Conservation (phyloP, 1,140 invertebrate species). For the Ctenoplectra terminalis region DNA sequence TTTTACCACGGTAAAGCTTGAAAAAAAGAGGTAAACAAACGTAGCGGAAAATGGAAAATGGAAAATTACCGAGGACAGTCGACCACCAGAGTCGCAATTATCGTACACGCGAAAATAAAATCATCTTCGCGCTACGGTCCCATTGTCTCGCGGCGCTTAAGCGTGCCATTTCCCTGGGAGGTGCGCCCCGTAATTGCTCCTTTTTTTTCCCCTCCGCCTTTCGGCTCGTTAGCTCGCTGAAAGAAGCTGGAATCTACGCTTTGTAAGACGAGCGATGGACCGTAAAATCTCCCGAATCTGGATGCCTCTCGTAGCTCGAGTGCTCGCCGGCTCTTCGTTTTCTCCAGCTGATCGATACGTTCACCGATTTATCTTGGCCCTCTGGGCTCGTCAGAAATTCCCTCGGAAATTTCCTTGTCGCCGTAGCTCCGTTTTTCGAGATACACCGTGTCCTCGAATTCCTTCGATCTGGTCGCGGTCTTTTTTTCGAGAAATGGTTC, state of each 20-base stretch:
- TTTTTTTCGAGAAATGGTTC: not conserved
- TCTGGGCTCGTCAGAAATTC: slow-evolving; percentile 26
- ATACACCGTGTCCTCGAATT: not conserved
- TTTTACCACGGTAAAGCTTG: not conserved
- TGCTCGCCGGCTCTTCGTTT: slow-evolving; percentile 3
- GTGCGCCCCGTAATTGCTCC: slow-evolving; percentile 61
- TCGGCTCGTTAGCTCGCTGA: slow-evolving; percentile 66
- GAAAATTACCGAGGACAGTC: slow-evolving; percentile 43
- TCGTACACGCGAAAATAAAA: slow-evolving; percentile 67
- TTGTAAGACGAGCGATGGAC: slow-evolving; percentile 69
- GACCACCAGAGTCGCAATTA: slow-evolving; percentile 54
- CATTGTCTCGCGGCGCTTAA: slow-evolving; percentile 65
- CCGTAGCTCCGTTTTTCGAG: not conserved
- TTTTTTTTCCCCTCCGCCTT: slow-evolving; percentile 57
- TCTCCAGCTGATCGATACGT: slow-evolving; percentile 32
- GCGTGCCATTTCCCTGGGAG: slow-evolving; percentile 65
- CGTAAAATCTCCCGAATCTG: slow-evolving; percentile 67
- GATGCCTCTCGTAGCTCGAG: slow-evolving; percentile 40
- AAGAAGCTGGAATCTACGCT: slow-evolving; percentile 68
- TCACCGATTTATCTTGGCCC: slow-evolving; percentile 42
- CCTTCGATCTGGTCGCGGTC: too few relatives aligned
- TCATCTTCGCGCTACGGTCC: slow-evolving; percentile 53
- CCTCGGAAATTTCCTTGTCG: slow-evolving; percentile 30
- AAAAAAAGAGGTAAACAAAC: slow-evolving; percentile 34
- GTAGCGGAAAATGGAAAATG: slow-evolving; percentile 55